Base-by-base conservation (phyloP, 2,888 invertebrate genomes). In the Laothoe populi region DNA sequence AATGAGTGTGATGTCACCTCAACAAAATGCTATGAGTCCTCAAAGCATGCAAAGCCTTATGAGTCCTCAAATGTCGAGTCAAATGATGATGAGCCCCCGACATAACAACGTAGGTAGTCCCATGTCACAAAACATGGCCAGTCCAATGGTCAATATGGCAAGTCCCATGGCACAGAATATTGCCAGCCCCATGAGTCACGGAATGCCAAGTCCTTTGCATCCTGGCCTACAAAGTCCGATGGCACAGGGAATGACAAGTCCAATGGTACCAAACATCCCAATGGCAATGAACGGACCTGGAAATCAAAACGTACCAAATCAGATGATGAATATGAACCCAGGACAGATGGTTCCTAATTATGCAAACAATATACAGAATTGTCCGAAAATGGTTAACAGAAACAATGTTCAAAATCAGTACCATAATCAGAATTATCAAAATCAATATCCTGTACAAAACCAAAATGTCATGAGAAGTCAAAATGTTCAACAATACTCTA, bases 1-100 rank as follows among this genome's bases (percentile, higher is more conserved):
- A 1, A 90, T 91, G 91, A 92, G 91, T 61, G 91, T 91, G n/a
- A 91, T 91, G 90, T 91, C 90, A 44, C 90, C 91, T 3, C 91
- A 88, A 69, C 89, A 92, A 63, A 91, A 90, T 45, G 89, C 87
- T 0, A 90, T 92, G 92, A 92, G 92, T 63, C 92, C 92, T 0
- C 90, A 91, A 71, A 92, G 89, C 62, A 90, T 90, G 84, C 91
- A 88, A 66, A 90, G 88, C 53, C 68, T 91, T 10, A 85, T 91
- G 89, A 92, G 92, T 66, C 92, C 92, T 13, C 92, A 90, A 73
- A 90, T 90, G 86, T 76, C 91, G 0, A 91, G 85, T 68, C 92
- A 91, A 73, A 88, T 92, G 65, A 86, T 88, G 78, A 92, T 92
- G 92, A 93, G 92, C 68, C 89, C 90, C 23, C 78, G 88, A 44